Base-by-base conservation (phyloP, 2,888 invertebrate genomes). In the Alentia gelatinosa region DNA sequence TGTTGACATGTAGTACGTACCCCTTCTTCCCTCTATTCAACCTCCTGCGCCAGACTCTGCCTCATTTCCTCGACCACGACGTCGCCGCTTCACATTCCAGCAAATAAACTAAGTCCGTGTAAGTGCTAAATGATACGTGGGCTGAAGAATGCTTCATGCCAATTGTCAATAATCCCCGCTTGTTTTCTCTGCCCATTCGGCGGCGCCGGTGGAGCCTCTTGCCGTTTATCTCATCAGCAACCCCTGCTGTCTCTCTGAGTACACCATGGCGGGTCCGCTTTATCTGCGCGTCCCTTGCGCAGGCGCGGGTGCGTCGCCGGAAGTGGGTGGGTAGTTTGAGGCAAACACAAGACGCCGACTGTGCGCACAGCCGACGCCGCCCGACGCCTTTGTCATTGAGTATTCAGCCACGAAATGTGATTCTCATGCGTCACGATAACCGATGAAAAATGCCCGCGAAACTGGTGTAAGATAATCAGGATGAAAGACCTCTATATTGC, bases 341-440 rank as follows among this genome's bases (percentile, higher is more conserved):
- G 68, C 68, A 26, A 68, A 26, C 68, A 68, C 30, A 33, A 68
- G 68, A 68, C 30, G 68, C 68, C 68, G n/a, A 12, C 26, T 26
- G 26, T 12, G 68, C 68, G 30, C 30, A 30, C 33, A 68, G 33
- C 68, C 4, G 68, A 30, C 56, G 56, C 23, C 5, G 56, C n/a
- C 56, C 23, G n/a, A n/a, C n/a, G n/a, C 68, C 30, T 68, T 68
- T 68, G 68, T 68, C 68, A 68, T 30, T 26, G 68, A 68, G 68
- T 68, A 68, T 68, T 68, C 68, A 68, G 68, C 68, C 68, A 30
- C 30, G 68, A 68, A 68, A 68, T 68, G 30, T 68, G 68, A 68
- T 68, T 68, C 68, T 68, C 68, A 68, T 68, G 68, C 68, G 30
- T 68, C 68, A 33, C 68, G 68, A 68, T 68, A 68, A 68, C 30